These are phyloP conservation scores for Lipotes vexillifer DNA, from an alignment of 2,113 vertebrate species.

Conservation along the genomic window DNA sequence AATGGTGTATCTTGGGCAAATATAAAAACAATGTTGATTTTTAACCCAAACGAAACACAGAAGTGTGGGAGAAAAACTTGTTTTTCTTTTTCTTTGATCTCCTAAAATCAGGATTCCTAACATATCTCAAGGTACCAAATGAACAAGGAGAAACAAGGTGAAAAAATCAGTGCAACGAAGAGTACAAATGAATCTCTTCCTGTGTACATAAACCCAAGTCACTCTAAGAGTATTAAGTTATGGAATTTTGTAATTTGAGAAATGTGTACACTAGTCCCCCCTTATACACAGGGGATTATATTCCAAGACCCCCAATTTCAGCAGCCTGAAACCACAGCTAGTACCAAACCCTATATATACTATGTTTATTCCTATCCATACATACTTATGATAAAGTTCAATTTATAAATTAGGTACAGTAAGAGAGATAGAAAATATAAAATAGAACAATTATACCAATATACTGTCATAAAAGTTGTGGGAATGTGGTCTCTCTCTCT, in stretches of 20 bases:
- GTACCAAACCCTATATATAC: neutral
- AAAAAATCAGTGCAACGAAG: neutral
- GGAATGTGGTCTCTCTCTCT: neutral
- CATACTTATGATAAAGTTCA: neutral
- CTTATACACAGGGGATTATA: neutral
- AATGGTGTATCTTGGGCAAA: neutral
- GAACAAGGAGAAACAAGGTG: neutral
- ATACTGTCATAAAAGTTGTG: neutral
- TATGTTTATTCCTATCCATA: neutral
- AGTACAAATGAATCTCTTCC: neutral
- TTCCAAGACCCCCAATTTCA: neutral
- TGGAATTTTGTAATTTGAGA: neutral
- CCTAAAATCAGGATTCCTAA: constrained; percentile 1
- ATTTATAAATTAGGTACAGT: neutral
- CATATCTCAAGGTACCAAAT: neutral
- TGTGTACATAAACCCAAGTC: neutral
- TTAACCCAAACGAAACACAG: constrained; percentile 24
- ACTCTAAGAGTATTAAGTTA: neutral
- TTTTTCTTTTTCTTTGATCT: constrained; percentile 23
- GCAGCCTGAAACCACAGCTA: neutral
- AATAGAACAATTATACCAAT: neutral
- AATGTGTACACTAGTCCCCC: neutral
- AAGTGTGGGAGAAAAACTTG: neutral
- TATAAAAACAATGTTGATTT: constrained; percentile 18
- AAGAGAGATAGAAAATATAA: neutral